phyloP scores from a whole-genome alignment of 2,113 vertebrate species.

The Sula dactylatra region DNA sequence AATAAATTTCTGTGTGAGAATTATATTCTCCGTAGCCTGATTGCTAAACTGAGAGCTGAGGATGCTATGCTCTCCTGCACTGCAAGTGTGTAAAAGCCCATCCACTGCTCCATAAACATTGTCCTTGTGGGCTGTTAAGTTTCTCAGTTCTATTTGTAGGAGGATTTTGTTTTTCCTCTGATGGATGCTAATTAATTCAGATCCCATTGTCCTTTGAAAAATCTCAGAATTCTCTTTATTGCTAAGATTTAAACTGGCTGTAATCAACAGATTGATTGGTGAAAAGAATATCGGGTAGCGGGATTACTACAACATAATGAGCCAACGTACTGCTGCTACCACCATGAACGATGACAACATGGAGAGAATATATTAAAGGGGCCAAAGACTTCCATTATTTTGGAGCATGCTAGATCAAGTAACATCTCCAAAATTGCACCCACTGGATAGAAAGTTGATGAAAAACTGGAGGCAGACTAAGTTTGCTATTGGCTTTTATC shows the following conservation, averaged over 20 bases:
- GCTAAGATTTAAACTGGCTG: background rate
- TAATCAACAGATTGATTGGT: background rate
- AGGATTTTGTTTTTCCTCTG: background rate
- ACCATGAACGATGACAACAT: background rate
- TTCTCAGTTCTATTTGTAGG: background rate
- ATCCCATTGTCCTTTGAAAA: background rate
- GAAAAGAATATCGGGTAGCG: background rate
- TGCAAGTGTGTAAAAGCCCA: background rate
- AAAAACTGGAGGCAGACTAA: background rate
- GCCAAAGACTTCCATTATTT: background rate
- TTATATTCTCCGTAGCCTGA: background rate
- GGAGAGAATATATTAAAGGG: conserved; percentile 18
- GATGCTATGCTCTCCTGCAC: background rate
- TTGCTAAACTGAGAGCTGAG: background rate
- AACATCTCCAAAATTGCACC: conserved; percentile 17
- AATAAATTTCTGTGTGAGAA: background rate
- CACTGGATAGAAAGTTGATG: conserved; percentile 2
- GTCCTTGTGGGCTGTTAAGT: background rate
- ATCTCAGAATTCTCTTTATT: background rate
- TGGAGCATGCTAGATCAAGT: conserved; percentile 33
- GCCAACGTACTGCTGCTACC: background rate
- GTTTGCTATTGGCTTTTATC: conserved; percentile 33
- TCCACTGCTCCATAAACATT: background rate
- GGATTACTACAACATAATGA: conserved; percentile 9
- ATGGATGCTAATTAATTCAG: background rate